Evolutionary conservation across 37 sponge, comb jelly and placozoan genomes (phyloP), one percentile per base, ranked within the genome.

Genomic region (Chondrosia reniformis): DNA sequence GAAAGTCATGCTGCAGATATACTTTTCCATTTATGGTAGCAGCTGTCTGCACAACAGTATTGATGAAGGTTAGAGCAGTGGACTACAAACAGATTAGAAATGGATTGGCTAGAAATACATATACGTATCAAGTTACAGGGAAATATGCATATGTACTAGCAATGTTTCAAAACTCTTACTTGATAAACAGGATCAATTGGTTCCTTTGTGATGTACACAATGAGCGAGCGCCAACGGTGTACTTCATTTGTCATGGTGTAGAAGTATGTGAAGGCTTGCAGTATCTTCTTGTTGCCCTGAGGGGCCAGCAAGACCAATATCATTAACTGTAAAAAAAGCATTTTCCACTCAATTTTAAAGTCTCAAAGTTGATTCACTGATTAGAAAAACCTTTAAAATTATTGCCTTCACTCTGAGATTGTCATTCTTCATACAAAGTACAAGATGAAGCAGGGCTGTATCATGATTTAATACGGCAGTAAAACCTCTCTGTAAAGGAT

Each of bases 1-100:
- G 38, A 79, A 91, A 85, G 79, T 95, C 96, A n/a, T 95, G 84
- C 39, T 90, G 96, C 33, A 84, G 84, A 77, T 81, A 95, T 22
- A 91, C 85, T 57, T 86, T 87, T 33, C 77, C 78, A 78, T 87
- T 90, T 30, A 85, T 75, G 9, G 75, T 69, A 2, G 81, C 30
- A 7, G 87, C 79, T 40, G 84, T 82, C 33, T 93, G 94, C 1
- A 93, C 87, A 33, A 89, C 64, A 19, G 94, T 86, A 64, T 93
- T 93, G 79, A 93, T 80, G 61, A 93, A 89, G 36, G 84, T 55
- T 12, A 93, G 81, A 38, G 78, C 89, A 13, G 84, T 78, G 8
- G 81, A 81, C 94, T 93, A 63, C 3, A 24, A 0, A 43, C 4
- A 25, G 32, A 38, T 36, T 43, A 34, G 38, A 45, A 8, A 31